Percentiles rank a stretch among this genome's conserved stretches.
Conservation (phyloP, 2,113 vertebrate species). For the Erpornis zantholeuca region DNA sequence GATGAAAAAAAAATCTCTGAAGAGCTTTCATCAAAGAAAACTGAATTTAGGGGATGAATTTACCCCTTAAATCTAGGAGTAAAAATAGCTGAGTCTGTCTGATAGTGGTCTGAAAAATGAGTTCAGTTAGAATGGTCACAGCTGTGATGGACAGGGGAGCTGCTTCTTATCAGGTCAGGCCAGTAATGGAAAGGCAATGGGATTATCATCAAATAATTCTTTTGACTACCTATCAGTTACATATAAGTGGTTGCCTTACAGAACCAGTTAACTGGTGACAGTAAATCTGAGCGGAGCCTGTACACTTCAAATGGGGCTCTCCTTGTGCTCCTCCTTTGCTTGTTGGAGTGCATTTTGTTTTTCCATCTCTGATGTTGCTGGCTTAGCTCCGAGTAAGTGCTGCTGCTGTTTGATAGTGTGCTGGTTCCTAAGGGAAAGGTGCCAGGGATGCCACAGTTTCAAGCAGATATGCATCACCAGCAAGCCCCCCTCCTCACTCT, state of each 20-base stretch:
- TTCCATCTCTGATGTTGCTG: background rate
- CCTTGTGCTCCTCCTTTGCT: background rate
- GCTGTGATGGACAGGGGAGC: conserved; percentile 50
- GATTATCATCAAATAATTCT: conserved; percentile 65
- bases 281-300: conserved; percentile 23
- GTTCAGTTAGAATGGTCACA: conserved; percentile 37
- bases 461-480: background rate
- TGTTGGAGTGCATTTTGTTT: background rate
- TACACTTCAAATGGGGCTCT: background rate
- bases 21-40: conserved; percentile 64
- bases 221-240: conserved; percentile 62
- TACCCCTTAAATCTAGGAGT: conserved; percentile 56
- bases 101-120: conserved; percentile 66
- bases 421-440: background rate
- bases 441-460: background rate
- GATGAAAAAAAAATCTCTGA: background rate
- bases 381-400: background rate
- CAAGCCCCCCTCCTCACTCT: background rate
- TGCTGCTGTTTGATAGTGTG: background rate
- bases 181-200: conserved; percentile 66
- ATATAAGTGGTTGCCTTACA: conserved; percentile 57
- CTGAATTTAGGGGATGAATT: conserved; percentile 62
- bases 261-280: conserved; percentile 52
- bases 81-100: conserved; percentile 66
- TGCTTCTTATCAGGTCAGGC: conserved; percentile 60